Evolutionary conservation across 2,797 vertebrate genomes (phyloP), one percentile per base, ranked within the genome.

Genomic region (Tapirus indicus): DNA sequence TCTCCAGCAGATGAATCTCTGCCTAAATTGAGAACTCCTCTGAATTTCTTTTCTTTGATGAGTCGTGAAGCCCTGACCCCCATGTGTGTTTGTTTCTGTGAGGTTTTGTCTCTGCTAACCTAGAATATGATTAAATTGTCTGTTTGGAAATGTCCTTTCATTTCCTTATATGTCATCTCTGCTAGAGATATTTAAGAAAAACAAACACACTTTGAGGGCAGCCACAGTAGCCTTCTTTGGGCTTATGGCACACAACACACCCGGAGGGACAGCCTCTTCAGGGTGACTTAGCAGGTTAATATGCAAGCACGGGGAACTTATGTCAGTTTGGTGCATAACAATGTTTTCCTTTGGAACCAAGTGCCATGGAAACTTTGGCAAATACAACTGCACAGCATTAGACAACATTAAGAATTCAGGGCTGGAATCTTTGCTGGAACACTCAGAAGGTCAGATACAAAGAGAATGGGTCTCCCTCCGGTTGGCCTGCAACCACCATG

Each of bases 161-260:
- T n/a, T 58, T 56, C 20, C n/a, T 32, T 16, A 0, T 7, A 4
- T 12, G 44, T 41, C n/a, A 3, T 12, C 77, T 52, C 69, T 56
- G 7, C 64, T 32, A 32, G 79, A 47, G 58, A 49, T 21, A 27
- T 77, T 38, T 29, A 20, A 5, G 21, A 18, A 35, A 54, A 47
- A 3, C 29, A 10, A 56, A 14, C 9, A 18, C 7, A 41, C 0
- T 7, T 23, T 2, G 10, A 25, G 52, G 35, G 16, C 4, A 2
- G 44, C 44, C 2, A 2, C 6, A 0, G 82, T 6, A 10, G 14
- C 6, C n/a, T 9, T 10, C 75, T 21, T 7, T 18, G 60, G 9
- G 1, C 7, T 71, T 18, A 11, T 0, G 4, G 35, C 29, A 2
- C 20, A 11, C 1, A 4, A n/a, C 2, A 0, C 4, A 0, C 23